Evolutionary conservation across 1,140 invertebrate genomes (phyloP), one percentile per base, ranked within the genome.

Genomic region (Oreohelix idahoensis): DNA sequence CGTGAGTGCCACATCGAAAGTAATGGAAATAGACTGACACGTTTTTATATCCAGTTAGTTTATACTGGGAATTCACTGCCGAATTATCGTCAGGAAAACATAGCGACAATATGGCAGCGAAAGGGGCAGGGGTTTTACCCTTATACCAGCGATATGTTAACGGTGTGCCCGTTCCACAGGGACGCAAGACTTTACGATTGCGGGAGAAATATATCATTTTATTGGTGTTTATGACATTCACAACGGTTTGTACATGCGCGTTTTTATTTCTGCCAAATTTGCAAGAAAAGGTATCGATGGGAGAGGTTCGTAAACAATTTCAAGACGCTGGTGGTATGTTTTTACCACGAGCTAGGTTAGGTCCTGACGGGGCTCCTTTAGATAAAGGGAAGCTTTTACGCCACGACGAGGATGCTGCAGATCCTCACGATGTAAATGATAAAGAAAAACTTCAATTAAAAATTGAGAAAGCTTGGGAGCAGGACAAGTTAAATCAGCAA

Each of bases 221-320:
- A 83, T 94, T 97, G 85, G 96, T 98, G 87, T 95, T 98, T 91
- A 93, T 96, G 87, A 97, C 96, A 84, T 96, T 98, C 93, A 95
- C 95, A 85, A 94, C 96, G 84, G 95, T 98, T 86, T 98, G 97
- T 94, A 96, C 98, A 93, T 97, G 97, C 86, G 96, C 97, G 80
- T 96, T 98, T 91, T 97, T 98, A 93, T 97, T 97, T 91, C 93
- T 98, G 87, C 97, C 97, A 42, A 97, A 98, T 92, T 96, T 98
- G 88, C 95, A 96, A 90, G 95, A 95, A 88, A 95, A 95, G 63
- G 94, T 91, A 42, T 87, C 84, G 91, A 96, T 97, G 83, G 96
- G 97, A 91, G 95, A 96, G 92, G 45, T 76, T 5, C 74, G 74
- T 13, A 76, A 76, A 23, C 38, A 45, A 35, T 15, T 76, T 17